A percentile compares a stretch with the other conserved stretches of the same genome.
Evolutionary conservation across 2,888 invertebrate genomes (phyloP).

Genomic region (Charanyca ferruginea): DNA sequence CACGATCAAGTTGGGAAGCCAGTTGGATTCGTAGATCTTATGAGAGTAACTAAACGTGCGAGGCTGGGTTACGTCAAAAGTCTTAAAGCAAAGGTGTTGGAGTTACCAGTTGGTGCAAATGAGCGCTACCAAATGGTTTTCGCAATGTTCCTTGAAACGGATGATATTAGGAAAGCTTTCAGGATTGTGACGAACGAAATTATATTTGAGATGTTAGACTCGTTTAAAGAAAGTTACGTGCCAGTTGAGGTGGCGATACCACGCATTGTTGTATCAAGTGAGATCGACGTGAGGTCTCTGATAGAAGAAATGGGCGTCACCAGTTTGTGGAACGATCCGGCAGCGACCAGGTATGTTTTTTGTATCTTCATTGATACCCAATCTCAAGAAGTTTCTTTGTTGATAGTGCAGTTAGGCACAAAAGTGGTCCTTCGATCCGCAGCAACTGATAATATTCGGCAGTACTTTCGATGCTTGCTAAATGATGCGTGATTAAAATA

Average conservation of each 20-base stretch:
- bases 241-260: constrained; percentile 52
- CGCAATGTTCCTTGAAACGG: constrained; percentile 4
- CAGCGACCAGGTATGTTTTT: constrained; percentile 47
- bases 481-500: too few species aligned
- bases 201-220: constrained; percentile 30
- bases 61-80: constrained; percentile 41
- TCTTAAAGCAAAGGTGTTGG: constrained; percentile 34
- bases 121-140: constrained; percentile 38
- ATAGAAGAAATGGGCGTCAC: constrained; percentile 42
- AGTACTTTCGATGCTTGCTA: too few species aligned
- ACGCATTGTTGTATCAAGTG: constrained; percentile 27
- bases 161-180: not conserved
- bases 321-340: constrained; percentile 42
- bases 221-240: constrained; percentile 20
- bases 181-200: not conserved
- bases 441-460: too few species aligned
- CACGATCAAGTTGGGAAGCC: constrained; percentile 34
- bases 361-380: not conserved
- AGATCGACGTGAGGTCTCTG: constrained; percentile 22
- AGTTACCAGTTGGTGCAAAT: constrained; percentile 42
- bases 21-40: constrained; percentile 50
- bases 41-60: constrained; percentile 44
- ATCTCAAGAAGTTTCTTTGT: not conserved
- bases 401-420: not conserved
- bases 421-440: too few species aligned